Evolutionary conservation across 2,113 vertebrate species (phyloP).

Genomic region (Salminus brasiliensis): DNA sequence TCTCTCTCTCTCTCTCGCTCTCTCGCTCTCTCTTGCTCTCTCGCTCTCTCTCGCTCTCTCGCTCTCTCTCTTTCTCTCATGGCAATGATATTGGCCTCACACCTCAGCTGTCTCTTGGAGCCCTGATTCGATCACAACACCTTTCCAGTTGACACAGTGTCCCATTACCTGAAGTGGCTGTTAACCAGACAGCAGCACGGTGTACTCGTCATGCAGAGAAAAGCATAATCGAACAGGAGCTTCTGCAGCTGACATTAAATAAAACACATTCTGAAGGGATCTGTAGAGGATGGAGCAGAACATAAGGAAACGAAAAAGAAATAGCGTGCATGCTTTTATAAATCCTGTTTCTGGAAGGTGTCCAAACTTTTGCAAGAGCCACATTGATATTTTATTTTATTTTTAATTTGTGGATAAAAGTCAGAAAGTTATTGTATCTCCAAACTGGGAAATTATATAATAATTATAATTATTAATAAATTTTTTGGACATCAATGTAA

Average conservation of each 20-base stretch:
- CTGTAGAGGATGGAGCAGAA: neutral
- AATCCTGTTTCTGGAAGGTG: too few relatives aligned
- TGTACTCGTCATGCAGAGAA: neutral
- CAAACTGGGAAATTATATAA: too few relatives aligned
- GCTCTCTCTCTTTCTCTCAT: neutral
- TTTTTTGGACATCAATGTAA: too few relatives aligned
- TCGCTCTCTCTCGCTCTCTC: slow-evolving; percentile 16
- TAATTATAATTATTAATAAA: too few relatives aligned
- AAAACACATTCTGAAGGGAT: neutral
- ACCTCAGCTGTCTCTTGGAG: neutral
- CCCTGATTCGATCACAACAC: slow-evolving; percentile 45
- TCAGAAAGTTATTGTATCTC: too few relatives aligned
- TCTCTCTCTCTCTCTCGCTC: neutral
- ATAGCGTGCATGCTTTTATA: too few relatives aligned
- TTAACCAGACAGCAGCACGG: slow-evolving; percentile 20
- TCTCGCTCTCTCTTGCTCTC: neutral
- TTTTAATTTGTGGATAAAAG: too few relatives aligned
- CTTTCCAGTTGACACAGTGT: slow-evolving; percentile 15
- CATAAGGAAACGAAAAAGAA: neutral
- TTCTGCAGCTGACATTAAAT: neutral
- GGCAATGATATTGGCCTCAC: slow-evolving; percentile 1
- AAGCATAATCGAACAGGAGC: neutral
- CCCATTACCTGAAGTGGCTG: slow-evolving; percentile 40
- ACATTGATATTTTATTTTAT: too few relatives aligned
- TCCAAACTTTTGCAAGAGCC: too few relatives aligned